Percentiles rank a stretch among this genome's conserved stretches.
These are phyloP conservation scores for Elysia chlorotica DNA, from an alignment of 1,140 invertebrate species.

Conservation along the genomic window DNA sequence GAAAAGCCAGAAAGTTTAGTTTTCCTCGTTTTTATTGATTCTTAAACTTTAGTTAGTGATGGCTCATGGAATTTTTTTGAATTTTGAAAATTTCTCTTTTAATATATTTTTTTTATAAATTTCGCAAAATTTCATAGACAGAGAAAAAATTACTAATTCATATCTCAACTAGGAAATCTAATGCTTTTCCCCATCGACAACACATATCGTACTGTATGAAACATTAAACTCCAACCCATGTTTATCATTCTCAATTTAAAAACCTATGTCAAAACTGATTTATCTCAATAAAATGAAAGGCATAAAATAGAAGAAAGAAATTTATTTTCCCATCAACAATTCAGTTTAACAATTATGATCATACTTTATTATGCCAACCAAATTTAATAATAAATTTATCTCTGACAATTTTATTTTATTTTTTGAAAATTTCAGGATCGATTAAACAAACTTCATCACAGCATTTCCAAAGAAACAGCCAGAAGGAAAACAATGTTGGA, in stretches of 20 bases:
- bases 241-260: too few species aligned
- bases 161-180: background rate
- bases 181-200: background rate
- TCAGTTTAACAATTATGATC: background rate
- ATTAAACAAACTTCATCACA: constrained; percentile 80
- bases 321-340: too few species aligned
- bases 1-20: too few species aligned
- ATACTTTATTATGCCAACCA: background rate
- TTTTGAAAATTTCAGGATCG: constrained; percentile 70
- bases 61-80: too few species aligned
- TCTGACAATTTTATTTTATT: constrained; percentile 8
- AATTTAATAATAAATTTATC: background rate
- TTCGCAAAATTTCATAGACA: too few species aligned
- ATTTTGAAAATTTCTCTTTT: too few species aligned
- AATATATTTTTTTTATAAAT: too few species aligned
- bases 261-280: too few species aligned
- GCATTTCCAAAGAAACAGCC: constrained; percentile 79
- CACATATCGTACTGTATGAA: background rate
- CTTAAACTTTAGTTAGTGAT: too few species aligned
- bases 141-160: background rate
- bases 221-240: background rate
- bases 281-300: too few species aligned
- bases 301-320: too few species aligned
- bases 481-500: constrained; percentile 72
- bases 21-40: too few species aligned